Evolutionary conservation across 2,797 vertebrate species (phyloP).

Genomic region (Pantherophis vulpinus): DNA sequence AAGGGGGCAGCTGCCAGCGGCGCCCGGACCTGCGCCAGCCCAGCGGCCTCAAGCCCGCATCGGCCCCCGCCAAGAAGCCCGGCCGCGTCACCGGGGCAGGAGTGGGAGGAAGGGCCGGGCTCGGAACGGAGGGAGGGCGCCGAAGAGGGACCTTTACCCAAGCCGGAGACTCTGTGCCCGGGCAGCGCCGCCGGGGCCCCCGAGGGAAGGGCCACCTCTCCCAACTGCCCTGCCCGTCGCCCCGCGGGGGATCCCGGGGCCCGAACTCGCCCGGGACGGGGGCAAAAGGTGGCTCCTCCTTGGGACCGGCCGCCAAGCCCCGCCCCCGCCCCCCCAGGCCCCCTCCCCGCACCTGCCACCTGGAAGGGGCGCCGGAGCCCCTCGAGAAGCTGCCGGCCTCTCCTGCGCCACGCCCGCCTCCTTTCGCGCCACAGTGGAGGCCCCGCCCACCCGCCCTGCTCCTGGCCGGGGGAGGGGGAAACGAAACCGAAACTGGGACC

Average conservation of each 20-base stretch:
- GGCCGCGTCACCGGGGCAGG: too few species aligned
- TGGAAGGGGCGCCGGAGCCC: background rate
- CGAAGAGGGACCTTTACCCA: background rate
- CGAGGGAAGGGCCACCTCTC: background rate
- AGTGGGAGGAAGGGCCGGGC: background rate
- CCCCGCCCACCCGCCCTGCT: background rate
- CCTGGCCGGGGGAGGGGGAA: background rate
- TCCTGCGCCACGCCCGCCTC: background rate
- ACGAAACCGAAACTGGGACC: background rate
- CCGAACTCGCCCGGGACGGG: too few species aligned
- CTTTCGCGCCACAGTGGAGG: background rate
- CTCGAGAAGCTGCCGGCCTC: background rate
- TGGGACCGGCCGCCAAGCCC: background rate
- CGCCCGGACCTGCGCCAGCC: too few species aligned
- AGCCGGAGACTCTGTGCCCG: background rate
- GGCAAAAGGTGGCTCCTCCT: background rate
- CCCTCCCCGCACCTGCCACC: background rate
- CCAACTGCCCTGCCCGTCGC: rapidly evolving
- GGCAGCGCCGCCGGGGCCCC: too few species aligned
- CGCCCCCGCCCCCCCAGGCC: background rate
- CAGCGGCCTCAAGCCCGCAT: too few species aligned
- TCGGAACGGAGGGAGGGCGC: background rate
- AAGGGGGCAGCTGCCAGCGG: background rate
- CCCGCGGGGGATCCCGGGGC: background rate
- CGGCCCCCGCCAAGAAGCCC: too few species aligned